Percentiles rank a stretch among this genome's conserved stretches.
These are phyloP conservation scores for Nemotelus pantherinus DNA, from an alignment of 2,888 invertebrate species.

Conservation along the genomic window DNA sequence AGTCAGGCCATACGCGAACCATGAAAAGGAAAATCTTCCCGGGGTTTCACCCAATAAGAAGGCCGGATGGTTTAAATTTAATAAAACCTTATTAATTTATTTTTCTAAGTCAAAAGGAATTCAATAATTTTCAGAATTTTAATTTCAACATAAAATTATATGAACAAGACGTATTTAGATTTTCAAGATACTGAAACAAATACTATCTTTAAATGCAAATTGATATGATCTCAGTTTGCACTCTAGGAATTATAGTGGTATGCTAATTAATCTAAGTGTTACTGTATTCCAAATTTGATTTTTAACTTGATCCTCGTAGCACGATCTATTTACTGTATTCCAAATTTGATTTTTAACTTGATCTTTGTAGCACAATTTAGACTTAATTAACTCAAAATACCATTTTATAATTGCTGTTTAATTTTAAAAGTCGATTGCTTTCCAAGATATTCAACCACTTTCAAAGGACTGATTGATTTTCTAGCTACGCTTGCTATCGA, in stretches of 20 bases:
- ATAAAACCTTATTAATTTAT: no score
- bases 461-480: no score
- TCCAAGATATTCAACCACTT: background rate
- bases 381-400: constrained; percentile 19
- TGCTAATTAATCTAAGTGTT: background rate
- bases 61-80: no score
- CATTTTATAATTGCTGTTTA: background rate
- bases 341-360: background rate
- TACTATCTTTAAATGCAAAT: constrained; percentile 17
- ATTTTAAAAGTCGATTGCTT: background rate
- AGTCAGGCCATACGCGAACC: no score
- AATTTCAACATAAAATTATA: background rate
- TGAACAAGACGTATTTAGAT: background rate
- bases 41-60: no score
- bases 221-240: background rate
- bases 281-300: constrained; percentile 6
- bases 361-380: background rate
- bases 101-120: no score
- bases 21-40: no score
- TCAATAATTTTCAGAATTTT: background rate
- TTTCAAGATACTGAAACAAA: constrained; percentile 15
- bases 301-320: background rate
- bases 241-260: constrained; percentile 7
- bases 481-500: background rate
- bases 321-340: background rate